These are phyloP conservation scores for Rafetus swinhoei DNA, from an alignment of 2,113 vertebrate species.

Conservation along the genomic window DNA sequence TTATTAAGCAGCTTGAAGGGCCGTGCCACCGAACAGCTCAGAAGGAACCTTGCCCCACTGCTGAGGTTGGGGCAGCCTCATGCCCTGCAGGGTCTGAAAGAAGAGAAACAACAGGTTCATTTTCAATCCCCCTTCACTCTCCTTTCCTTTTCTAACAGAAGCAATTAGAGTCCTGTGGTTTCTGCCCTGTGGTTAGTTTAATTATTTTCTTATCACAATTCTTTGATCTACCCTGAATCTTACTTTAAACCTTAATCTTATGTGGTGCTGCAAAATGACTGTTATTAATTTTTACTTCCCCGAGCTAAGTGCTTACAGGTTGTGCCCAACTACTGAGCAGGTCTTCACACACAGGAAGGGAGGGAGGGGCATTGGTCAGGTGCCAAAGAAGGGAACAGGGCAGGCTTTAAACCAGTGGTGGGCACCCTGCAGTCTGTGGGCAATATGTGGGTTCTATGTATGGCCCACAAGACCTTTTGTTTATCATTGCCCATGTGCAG, in stretches of 20 bases:
- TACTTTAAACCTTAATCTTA: not conserved
- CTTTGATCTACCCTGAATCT: slow-evolving; percentile 10
- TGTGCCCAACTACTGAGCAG: not conserved
- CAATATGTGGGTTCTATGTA: no score
- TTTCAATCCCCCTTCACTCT: not conserved
- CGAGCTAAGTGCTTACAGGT: no score
- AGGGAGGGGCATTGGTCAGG: not conserved
- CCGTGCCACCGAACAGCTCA: no score
- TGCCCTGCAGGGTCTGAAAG: not conserved
- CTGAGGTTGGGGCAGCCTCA: not conserved
- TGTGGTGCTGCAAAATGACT: not conserved
- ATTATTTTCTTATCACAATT: slow-evolving; percentile 30
- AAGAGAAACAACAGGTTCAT: not conserved
- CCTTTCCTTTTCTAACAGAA: not conserved
- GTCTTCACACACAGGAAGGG: not conserved
- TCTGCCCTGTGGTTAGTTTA: not conserved
- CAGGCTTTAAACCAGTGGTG: not conserved
- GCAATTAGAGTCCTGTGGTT: slow-evolving; percentile 2
- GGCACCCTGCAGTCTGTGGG: no score
- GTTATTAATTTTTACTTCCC: not conserved
- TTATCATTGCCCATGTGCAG: no score
- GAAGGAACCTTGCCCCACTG: no score
- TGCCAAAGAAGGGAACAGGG: not conserved
- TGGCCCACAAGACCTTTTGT: no score
- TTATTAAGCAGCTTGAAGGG: no score